Evolutionary conservation across 1,140 invertebrate genomes (phyloP), one percentile per base, ranked within the genome.

Genomic region (Drosophila elegans): DNA sequence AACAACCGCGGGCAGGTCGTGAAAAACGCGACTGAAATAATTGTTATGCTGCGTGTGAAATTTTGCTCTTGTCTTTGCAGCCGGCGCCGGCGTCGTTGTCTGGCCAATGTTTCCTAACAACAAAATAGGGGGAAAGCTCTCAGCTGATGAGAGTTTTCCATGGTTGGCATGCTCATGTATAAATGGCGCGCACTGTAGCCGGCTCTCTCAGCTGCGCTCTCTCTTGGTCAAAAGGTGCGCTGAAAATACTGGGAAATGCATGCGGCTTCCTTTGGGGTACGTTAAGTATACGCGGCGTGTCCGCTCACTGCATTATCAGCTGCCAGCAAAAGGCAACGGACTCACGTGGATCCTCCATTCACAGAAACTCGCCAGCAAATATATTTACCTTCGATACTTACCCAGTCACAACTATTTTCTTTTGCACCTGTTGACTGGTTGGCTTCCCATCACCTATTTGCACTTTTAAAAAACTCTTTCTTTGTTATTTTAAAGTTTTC

Each of bases 21-120:
- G 82, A 86, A 82, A 86, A 86, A 86, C 68, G 78, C 82, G 82
- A 86, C 82, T 86, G 75, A 86, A 86, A 78, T 86, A 86, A 82
- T 81, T 78, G 74, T 86, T 86, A 85, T 86, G 52, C 80, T 86
- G 82, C 82, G 73, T 84, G 76, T 85, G 62, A 85, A 68, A 66
- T 74, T 79, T 68, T 78, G 74, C 81, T 85, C 74, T 84, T 76
- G 52, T 60, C 54, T 72, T 63, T 49, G 55, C 61, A 51, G 62
- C 66, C 73, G 52, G 61, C 66, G 81, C 67, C 66, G 73, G 72
- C 80, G 80, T 57, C 81, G 80, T 75, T 85, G 73, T 73, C 67
- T 85, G 77, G 76, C 80, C 55, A 59, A 67, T 78, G 62, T 61
- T 62, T 79, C 64, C 54, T 38, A 77, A 63, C 59, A 79, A 46